These are phyloP conservation scores for Tympanoctomys barrerae DNA, from an alignment of 2,797 vertebrate species.

Conservation along the genomic window DNA sequence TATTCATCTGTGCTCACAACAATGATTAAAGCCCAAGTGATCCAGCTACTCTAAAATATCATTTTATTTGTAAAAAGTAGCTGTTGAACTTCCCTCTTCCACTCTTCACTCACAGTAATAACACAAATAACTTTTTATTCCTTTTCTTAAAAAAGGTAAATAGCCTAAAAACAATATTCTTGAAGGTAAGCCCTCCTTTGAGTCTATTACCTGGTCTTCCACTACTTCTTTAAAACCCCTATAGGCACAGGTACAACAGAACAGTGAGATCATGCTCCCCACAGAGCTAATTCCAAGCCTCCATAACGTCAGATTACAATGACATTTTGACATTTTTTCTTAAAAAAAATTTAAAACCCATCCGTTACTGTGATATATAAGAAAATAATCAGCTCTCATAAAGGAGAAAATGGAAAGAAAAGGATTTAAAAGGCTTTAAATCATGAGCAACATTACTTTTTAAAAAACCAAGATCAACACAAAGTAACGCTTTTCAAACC, in stretches of 20 bases:
- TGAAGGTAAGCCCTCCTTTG: background rate
- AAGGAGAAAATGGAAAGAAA: background rate
- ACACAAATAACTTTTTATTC: background rate
- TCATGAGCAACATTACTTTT: background rate
- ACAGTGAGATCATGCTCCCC: background rate
- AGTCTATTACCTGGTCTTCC: background rate
- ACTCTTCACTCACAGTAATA: background rate
- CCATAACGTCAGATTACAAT: background rate
- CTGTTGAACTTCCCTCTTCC: background rate
- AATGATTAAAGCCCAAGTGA: background rate
- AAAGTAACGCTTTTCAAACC: background rate
- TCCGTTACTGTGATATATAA: background rate
- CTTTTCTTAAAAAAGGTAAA: conserved; percentile 15
- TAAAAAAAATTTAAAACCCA: conserved; percentile 7
- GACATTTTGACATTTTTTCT: background rate
- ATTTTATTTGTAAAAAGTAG: background rate
- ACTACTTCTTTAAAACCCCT: background rate
- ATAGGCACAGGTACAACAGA: background rate
- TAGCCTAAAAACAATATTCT: conserved; percentile 18
- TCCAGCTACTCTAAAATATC: background rate
- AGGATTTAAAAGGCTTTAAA: background rate
- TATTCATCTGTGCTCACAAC: background rate
- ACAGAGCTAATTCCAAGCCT: background rate
- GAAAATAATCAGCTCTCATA: background rate
- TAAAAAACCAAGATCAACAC: background rate